phyloP scores from a whole-genome alignment of 2,888 invertebrate species.

The Xestia sexstrigata region DNA sequence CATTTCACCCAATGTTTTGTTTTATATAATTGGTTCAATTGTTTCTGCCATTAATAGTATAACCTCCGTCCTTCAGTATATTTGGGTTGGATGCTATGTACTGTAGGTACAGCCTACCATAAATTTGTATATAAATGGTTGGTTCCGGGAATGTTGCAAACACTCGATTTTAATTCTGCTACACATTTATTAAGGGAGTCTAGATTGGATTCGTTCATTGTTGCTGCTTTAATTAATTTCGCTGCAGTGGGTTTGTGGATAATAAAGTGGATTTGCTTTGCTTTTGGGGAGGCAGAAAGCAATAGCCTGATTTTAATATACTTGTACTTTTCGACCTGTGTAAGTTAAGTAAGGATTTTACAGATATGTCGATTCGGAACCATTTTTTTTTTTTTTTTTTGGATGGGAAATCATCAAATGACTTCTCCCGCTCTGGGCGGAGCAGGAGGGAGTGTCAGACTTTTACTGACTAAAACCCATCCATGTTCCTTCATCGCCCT shows the following conservation, averaged over 20 bases:
- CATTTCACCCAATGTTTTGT: conserved; percentile 45
- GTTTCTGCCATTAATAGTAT: conserved; percentile 26
- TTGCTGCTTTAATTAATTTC: conserved; percentile 57
- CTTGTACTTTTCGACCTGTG: background rate
- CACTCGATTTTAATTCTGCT: conserved; percentile 45
- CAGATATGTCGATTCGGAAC: background rate
- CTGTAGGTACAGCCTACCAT: background rate
- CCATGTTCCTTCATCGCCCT: too few relatives aligned
- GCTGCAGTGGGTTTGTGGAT: conserved; percentile 31
- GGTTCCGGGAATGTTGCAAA: conserved; percentile 43
- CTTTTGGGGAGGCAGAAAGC: conserved; percentile 6
- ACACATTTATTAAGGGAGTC: conserved; percentile 41
- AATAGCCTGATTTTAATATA: background rate
- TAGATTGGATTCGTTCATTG: conserved; percentile 56
- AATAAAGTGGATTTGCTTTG: conserved; percentile 22
- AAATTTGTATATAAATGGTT: conserved; percentile 43
- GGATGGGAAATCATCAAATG: too few relatives aligned
- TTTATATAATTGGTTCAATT: conserved; percentile 32
- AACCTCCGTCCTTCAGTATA: conserved; percentile 10
- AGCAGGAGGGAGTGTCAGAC: too few relatives aligned
- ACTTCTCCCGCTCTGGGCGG: too few relatives aligned
- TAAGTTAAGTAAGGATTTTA: background rate
- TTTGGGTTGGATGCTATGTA: conserved; percentile 23
- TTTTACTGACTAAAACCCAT: too few relatives aligned
- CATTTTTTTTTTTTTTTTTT: too few relatives aligned